phyloP scores from a whole-genome alignment of 2,113 vertebrate genomes.

The Periophthalmus modestus region DNA sequence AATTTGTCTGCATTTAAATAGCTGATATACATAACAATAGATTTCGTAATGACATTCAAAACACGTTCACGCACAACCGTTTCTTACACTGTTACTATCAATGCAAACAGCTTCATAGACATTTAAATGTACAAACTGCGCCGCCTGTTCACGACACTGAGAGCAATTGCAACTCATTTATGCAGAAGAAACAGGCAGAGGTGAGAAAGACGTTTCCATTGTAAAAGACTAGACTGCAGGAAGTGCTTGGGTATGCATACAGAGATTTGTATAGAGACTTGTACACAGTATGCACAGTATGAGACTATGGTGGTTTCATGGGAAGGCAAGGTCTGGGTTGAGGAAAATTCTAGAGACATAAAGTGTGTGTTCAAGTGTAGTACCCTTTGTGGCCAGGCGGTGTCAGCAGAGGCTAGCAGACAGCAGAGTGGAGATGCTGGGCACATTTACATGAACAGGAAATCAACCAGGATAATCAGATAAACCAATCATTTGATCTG shows the following conservation, averaged over 20 bases:
- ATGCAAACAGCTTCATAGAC: neutral
- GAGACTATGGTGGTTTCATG: neutral
- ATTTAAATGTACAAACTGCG: neutral
- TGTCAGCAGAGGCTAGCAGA: conserved; percentile 36
- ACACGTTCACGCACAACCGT: neutral
- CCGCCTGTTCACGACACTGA: neutral
- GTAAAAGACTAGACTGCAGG: conserved; percentile 5
- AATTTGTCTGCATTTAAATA: neutral
- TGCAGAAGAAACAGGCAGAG: conserved; percentile 13
- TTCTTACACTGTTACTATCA: neutral
- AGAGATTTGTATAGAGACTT: neutral
- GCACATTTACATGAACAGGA: too few species aligned
- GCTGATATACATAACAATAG: conserved; percentile 8
- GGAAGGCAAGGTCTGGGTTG: conserved; percentile 8
- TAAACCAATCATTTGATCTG: too few species aligned
- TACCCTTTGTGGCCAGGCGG: conserved; percentile 43
- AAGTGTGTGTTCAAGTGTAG: conserved; percentile 11
- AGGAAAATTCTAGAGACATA: neutral
- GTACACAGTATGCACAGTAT: neutral
- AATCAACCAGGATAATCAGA: too few species aligned
- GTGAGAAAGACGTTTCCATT: neutral
- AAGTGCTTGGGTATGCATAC: neutral
- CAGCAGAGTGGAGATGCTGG: too few species aligned
- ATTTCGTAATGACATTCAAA: neutral
- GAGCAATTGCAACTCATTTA: conserved; percentile 11